Evolutionary conservation across 2,888 invertebrate genomes (phyloP).

Genomic region (Melieria crassipennis): DNA sequence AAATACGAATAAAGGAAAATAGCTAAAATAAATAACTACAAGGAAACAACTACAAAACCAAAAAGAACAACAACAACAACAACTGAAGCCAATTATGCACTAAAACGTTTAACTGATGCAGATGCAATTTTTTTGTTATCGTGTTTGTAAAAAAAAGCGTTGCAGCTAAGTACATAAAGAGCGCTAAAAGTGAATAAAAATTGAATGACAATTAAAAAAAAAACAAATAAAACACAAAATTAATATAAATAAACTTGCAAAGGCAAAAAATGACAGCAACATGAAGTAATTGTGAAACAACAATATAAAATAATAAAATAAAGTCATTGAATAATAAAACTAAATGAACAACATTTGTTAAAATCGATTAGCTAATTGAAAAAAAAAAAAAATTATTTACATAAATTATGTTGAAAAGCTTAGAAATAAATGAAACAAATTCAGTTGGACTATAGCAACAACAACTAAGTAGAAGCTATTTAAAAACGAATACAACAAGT

Average conservation of each 20-base stretch:
- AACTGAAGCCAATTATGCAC: constrained; percentile 8
- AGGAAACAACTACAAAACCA: constrained; percentile 8
- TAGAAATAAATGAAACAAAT: constrained; percentile 15
- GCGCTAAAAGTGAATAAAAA: constrained; percentile 1
- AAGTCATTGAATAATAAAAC: background rate
- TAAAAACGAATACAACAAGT: constrained; percentile 7
- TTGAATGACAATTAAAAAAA: constrained; percentile 19
- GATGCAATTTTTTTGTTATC: constrained; percentile 7
- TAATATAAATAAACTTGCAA: constrained; percentile 19
- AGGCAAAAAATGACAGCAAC: background rate
- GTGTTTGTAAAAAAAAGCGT: constrained; percentile 31
- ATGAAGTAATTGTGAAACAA: background rate
- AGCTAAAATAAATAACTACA: no score
- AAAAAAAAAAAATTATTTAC: background rate
- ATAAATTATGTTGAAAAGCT: background rate
- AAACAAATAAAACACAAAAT: constrained; percentile 17
- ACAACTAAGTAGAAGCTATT: constrained; percentile 24
- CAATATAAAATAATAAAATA: constrained; percentile 22
- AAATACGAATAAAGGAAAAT: no score
- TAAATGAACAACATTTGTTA: background rate
- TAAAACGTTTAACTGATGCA: constrained; percentile 7
- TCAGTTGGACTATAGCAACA: constrained; percentile 27
- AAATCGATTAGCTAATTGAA: background rate
- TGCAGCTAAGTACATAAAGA: background rate
- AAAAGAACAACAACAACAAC: constrained; percentile 3